Conservation (phyloP, 2,888 invertebrate species). For the Tenodera sinensis region DNA sequence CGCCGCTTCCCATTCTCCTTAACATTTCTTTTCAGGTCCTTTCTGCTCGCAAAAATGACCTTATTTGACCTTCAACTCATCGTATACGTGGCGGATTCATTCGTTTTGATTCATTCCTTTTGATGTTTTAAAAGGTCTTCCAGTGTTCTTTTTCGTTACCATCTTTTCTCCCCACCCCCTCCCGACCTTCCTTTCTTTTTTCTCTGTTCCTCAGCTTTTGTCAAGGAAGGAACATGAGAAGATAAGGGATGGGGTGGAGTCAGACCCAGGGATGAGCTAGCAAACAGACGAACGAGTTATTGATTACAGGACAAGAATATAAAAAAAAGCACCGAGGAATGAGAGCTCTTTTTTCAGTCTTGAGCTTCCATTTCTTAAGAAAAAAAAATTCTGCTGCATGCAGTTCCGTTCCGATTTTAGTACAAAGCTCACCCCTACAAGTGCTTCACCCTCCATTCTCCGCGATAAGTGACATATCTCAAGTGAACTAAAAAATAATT, state of each 20-base stretch:
- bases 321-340: background rate
- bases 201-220: background rate
- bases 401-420: background rate
- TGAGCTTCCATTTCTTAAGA: background rate
- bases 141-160: background rate
- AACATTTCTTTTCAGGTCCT: background rate
- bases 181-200: background rate
- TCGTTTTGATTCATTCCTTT: constrained; percentile 14
- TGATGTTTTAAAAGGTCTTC: constrained; percentile 14
- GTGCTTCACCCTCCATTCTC: background rate
- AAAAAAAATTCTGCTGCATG: background rate
- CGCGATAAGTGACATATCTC: background rate
- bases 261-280: background rate
- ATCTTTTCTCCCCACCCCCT: background rate
- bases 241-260: background rate
- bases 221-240: constrained; percentile 7
- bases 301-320: background rate
- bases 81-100: constrained; percentile 6
- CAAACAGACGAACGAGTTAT: constrained; percentile 8
- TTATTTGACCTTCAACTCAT: constrained; percentile 15
- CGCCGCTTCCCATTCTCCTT: background rate
- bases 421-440: background rate
- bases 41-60: background rate
- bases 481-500: background rate
- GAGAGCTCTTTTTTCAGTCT: background rate